Conservation (phyloP, 2,797 vertebrate species). For the Lemur catta region DNA sequence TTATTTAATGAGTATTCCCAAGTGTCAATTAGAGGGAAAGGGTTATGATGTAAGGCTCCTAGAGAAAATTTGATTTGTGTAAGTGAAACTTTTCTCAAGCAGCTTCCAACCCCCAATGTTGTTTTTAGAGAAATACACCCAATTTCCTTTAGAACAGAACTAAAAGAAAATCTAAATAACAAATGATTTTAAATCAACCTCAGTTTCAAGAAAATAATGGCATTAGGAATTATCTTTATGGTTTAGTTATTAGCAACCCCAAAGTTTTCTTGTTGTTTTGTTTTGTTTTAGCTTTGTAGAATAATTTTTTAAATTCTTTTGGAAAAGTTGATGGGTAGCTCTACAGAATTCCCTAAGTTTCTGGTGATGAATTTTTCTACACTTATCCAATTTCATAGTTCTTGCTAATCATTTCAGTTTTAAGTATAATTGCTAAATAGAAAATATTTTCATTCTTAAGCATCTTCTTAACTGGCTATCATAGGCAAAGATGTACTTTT, state of each 20-base stretch:
- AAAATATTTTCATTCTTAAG: slow-evolving; percentile 8
- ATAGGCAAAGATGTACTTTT: neutral
- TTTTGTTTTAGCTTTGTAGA: neutral
- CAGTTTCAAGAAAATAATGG: slow-evolving; percentile 30
- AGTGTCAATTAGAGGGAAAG: neutral
- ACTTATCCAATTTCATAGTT: neutral
- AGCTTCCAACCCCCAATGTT: neutral
- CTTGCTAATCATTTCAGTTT: neutral
- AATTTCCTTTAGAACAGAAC: neutral
- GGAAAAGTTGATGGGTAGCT: neutral
- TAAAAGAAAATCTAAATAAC: neutral
- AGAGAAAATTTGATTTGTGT: neutral
- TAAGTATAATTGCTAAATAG: neutral
- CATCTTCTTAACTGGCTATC: neutral
- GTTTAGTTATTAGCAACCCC: neutral
- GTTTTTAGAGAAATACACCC: neutral
- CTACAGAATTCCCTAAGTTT: neutral
- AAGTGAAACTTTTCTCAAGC: neutral
- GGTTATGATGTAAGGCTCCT: neutral
- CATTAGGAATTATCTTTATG: neutral
- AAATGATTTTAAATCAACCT: neutral
- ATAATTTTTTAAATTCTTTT: neutral
- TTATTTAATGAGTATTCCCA: neutral
- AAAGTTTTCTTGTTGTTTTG: neutral
- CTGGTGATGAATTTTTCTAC: neutral